Evolutionary conservation across 2,888 invertebrate species (phyloP), one percentile per base, ranked within the genome.

Genomic region (Sympetrum striolatum): DNA sequence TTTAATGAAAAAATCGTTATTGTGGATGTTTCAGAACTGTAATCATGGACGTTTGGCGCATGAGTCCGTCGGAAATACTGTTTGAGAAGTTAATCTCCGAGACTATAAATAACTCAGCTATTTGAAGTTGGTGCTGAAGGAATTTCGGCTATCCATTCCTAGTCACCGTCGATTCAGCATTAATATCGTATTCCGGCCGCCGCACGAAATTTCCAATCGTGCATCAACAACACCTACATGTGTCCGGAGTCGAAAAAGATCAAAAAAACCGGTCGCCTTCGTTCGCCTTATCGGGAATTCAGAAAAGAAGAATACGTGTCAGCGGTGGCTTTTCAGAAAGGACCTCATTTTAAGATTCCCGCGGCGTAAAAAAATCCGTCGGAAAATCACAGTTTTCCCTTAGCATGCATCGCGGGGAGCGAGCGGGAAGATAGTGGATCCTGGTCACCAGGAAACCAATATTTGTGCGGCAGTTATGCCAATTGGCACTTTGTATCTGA

Each of bases 371-470:
- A 44, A 73, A 73, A 12, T 14, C 10, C 25, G 14, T 73, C 25
- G 73, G 25, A 73, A 31, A 31, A 73, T 73, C 73, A 12, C 25
- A 25, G 82, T 48, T 53, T 53, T n/a, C 53, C 58, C 35, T n/a
- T 53, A 58, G 35, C 58, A 58, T 53, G 58, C 48, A n/a, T 15
- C 44, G 81, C 18, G 37, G 39, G 44, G n/a, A 6, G 3, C 1
- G 6, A 31, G 48, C 10, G 31, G 58, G 18, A 48, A 31, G 73
- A 73, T 73, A 31, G 12, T 31, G 31, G 73, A 73, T 73, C 73
- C 73, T 73, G 31, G 53, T 35, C 35, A 82, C 82, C 82, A 82
- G 82, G 82, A 82, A 82, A 82, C 82, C 82, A 58, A 82, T 82
- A 35, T 82, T 82, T 82, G 82, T 35, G 35, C 58, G 82, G 48